Evolutionary conservation across 2,888 invertebrate species (phyloP).

Genomic region (Elaeidobius kamerunicus): DNA sequence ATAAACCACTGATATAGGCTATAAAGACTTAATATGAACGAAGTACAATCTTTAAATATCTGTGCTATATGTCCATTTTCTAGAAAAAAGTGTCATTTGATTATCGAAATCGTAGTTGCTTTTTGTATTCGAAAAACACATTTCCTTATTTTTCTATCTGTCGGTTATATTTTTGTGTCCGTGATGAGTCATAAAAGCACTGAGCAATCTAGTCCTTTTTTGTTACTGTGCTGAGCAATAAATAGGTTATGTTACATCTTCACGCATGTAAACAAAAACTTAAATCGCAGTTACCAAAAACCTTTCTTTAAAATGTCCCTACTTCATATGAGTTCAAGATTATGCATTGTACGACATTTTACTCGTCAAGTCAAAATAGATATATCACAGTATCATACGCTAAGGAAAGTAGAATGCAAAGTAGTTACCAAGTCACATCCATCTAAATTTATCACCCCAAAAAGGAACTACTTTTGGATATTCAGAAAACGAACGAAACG

Average conservation of each 20-base stretch:
- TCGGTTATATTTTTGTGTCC: too few species aligned
- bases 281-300: neutral
- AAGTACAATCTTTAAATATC: too few species aligned
- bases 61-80: too few species aligned
- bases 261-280: neutral
- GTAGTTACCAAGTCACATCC: neutral
- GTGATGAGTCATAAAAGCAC: too few species aligned
- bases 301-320: conserved; percentile 6
- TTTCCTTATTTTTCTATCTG: too few species aligned
- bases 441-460: neutral
- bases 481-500: conserved; percentile 32
- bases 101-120: too few species aligned
- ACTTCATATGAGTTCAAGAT: conserved; percentile 5
- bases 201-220: too few species aligned
- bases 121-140: neutral
- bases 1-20: too few species aligned
- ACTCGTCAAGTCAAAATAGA: neutral
- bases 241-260: neutral
- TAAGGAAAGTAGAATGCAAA: conserved; percentile 1
- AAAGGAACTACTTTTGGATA: conserved; percentile 20
- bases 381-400: conserved; percentile 6
- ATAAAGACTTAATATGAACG: too few species aligned
- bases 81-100: too few species aligned
- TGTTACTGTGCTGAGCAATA: neutral
- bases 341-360: neutral